Evolutionary conservation across 2,113 vertebrate genomes (phyloP).

Genomic region (Neomonachus schauinslandi): DNA sequence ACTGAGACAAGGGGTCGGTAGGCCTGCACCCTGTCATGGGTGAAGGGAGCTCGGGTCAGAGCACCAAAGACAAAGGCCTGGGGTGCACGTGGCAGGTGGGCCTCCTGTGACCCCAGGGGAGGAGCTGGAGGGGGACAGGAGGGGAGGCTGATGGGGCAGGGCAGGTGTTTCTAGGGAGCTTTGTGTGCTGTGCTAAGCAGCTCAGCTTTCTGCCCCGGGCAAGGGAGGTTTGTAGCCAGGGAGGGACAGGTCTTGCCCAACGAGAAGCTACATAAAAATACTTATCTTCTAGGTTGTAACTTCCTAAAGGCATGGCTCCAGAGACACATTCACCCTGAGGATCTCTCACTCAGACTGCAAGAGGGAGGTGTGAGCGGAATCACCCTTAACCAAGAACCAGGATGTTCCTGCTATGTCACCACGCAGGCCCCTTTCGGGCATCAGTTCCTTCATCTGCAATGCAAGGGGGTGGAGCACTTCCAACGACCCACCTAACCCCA

Average conservation of each 20-base stretch:
- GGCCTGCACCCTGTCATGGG: not conserved
- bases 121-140: not conserved
- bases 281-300: not conserved
- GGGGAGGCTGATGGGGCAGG: not conserved
- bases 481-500: not conserved
- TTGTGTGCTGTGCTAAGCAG: not conserved
- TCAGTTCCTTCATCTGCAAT: not conserved
- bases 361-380: not conserved
- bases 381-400: not conserved
- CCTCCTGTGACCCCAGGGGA: not conserved
- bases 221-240: not conserved
- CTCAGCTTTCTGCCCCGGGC: not conserved
- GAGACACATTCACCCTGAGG: not conserved
- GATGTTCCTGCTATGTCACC: not conserved
- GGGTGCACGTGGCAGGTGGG: not conserved
- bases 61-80: not conserved
- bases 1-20: not conserved
- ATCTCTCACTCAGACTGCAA: not conserved
- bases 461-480: not conserved
- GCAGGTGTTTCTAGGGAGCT: rapidly evolving
- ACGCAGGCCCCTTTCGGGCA: no score
- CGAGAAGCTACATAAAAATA: not conserved
- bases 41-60: not conserved
- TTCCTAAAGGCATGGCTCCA: not conserved
- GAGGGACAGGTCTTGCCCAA: not conserved